A percentile compares a stretch with the other conserved stretches of the same genome.
Conservation (phyloP, 1,140 invertebrate genomes). For the Zaprionus vittiger region DNA sequence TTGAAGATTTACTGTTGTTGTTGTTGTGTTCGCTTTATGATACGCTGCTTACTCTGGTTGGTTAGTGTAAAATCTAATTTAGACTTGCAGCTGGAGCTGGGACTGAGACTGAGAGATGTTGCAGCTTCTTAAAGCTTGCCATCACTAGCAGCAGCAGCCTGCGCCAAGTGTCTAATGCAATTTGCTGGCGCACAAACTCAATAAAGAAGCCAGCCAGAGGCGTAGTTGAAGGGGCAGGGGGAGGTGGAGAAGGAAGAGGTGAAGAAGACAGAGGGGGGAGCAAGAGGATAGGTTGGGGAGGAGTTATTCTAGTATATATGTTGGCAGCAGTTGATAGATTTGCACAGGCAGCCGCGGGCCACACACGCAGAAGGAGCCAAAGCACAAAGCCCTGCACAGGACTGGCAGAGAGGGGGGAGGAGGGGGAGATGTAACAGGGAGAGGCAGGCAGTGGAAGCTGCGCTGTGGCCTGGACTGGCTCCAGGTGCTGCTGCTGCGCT, state of each 20-base stretch:
- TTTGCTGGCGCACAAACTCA: constrained; percentile 76
- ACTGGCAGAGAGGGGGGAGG: background rate
- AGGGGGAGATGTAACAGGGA: background rate
- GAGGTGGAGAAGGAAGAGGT: background rate
- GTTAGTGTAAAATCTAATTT: constrained; percentile 60
- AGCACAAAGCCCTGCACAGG: constrained; percentile 22
- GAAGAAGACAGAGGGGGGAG: background rate
- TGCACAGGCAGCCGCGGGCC: constrained; percentile 69
- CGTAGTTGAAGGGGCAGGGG: background rate
- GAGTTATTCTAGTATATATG: background rate
- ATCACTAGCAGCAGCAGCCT: constrained; percentile 1
- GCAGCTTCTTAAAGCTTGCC: constrained; percentile 44
- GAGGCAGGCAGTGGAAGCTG: background rate
- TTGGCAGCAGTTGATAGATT: constrained; percentile 68
- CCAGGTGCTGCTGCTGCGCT: constrained; percentile 44
- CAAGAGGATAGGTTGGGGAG: constrained; percentile 1
- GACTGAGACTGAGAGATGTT: background rate
- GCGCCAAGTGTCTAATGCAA: constrained; percentile 76
- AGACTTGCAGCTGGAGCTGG: constrained; percentile 46
- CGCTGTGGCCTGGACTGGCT: constrained; percentile 9
- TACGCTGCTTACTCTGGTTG: constrained; percentile 46
- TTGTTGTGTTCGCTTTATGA: constrained; percentile 51
- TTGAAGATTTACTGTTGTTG: constrained; percentile 34
- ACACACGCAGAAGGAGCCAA: constrained; percentile 63
- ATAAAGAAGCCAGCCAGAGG: constrained; percentile 58